phyloP scores from a whole-genome alignment of 2,113 vertebrate genomes.

The Telmatochromis sp. region DNA sequence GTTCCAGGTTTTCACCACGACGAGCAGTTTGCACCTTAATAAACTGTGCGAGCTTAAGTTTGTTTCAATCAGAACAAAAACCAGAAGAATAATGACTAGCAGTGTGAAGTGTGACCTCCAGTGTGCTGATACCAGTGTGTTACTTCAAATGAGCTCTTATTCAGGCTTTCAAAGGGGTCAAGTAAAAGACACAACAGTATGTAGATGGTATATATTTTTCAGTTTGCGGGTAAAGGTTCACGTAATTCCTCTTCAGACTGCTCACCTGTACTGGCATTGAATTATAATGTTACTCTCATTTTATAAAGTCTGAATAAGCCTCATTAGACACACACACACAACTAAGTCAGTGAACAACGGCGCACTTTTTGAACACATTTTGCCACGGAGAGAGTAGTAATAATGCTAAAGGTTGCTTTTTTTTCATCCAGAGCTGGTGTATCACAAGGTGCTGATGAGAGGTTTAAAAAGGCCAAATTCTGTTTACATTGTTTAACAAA shows the following conservation, averaged over 20 bases:
- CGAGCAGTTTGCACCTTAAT: not conserved
- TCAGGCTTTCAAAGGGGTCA: not conserved
- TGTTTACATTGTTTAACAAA: not conserved
- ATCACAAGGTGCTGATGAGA: not conserved
- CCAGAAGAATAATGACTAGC: not conserved
- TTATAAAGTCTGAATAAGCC: not conserved
- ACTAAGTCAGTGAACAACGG: not conserved
- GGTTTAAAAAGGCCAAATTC: not conserved
- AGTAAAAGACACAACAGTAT: not conserved
- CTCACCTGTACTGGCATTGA: not conserved
- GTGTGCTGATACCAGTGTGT: not conserved
- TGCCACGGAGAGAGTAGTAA: not conserved
- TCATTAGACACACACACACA: not conserved
- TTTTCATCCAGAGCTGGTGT: not conserved
- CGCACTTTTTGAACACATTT: not conserved
- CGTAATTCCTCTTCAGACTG: not conserved
- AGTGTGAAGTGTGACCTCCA: not conserved
- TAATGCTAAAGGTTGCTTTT: not conserved
- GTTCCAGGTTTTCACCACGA: not conserved
- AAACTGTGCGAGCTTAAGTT: not conserved
- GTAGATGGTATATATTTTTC: not conserved
- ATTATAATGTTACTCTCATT: not conserved
- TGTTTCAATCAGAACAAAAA: not conserved
- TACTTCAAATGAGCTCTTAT: not conserved
- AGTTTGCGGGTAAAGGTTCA: not conserved